A percentile compares a stretch with the other conserved stretches of the same genome.
These are phyloP conservation scores for Anoplopoma fimbria DNA, from an alignment of 2,113 vertebrate genomes.

Conservation along the genomic window DNA sequence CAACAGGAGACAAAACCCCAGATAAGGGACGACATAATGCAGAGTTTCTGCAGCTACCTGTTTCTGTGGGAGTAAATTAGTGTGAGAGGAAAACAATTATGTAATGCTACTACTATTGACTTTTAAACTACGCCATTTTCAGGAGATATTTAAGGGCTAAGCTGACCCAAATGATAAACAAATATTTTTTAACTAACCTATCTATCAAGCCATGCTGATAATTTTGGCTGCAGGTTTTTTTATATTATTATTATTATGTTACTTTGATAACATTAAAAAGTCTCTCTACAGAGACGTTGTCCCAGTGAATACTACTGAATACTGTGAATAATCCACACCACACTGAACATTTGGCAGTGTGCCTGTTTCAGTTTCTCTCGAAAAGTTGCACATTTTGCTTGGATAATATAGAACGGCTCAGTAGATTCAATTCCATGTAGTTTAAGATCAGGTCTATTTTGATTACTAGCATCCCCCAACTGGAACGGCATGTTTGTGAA, in stretches of 20 bases:
- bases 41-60: not conserved
- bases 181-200: not conserved
- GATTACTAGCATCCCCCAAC: constrained; percentile 2
- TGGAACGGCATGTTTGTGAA: constrained; percentile 8
- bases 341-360: too few relatives aligned
- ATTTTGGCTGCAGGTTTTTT: not conserved
- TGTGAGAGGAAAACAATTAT: not conserved
- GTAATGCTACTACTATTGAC: not conserved
- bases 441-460: constrained; percentile 26
- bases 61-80: not conserved
- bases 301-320: too few relatives aligned
- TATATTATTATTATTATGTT: not conserved
- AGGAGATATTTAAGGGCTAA: not conserved
- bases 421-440: constrained; percentile 13
- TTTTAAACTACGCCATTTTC: not conserved
- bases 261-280: not conserved
- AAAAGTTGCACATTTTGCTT: not conserved
- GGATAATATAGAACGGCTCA: not conserved
- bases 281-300: not conserved
- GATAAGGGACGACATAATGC: not conserved
- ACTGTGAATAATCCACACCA: not conserved
- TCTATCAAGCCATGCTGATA: not conserved
- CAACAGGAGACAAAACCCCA: not conserved
- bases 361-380: not conserved
- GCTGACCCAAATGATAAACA: not conserved